Percentiles rank a stretch among this genome's conserved stretches.
Conservation (phyloP, 2,113 vertebrate genomes). For the Tenebrosternarchus preto region DNA sequence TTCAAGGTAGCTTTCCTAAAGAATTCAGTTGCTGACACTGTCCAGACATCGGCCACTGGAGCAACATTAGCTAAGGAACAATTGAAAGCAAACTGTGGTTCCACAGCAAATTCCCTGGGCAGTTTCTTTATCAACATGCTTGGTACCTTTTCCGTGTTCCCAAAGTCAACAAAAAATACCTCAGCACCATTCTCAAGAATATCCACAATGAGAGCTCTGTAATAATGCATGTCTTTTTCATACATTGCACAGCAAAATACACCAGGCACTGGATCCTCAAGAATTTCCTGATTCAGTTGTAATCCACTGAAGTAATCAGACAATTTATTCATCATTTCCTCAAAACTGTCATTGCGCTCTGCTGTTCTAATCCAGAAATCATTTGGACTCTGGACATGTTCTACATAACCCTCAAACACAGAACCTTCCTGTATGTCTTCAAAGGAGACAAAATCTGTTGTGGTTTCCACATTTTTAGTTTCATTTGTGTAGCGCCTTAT, state of each 20-base stretch:
- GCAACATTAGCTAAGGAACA: conserved; percentile 80
- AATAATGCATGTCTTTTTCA: conserved; percentile 80
- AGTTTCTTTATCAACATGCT: conserved; percentile 79
- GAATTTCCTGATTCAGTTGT: conserved; percentile 75
- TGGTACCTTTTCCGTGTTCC: conserved; percentile 84
- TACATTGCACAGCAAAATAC: conserved; percentile 85
- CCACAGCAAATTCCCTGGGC: conserved; percentile 73
- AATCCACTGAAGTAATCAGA: conserved; percentile 66
- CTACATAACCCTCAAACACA: conserved; percentile 76
- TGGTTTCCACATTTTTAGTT: conserved; percentile 26
- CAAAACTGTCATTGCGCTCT: conserved; percentile 77
- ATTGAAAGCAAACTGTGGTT: conserved; percentile 80
- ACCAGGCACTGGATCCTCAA: conserved; percentile 79
- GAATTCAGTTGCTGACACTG: conserved; percentile 68
- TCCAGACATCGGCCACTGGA: conserved; percentile 81
- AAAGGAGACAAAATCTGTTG: conserved; percentile 57
- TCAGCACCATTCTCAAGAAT: conserved; percentile 66
- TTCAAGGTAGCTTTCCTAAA: conserved; percentile 79
- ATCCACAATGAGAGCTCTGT: conserved; percentile 79
- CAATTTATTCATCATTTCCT: conserved; percentile 78
- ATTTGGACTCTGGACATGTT: conserved; percentile 79
- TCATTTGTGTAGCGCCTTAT: conserved; percentile 42
- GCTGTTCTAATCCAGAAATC: conserved; percentile 84
- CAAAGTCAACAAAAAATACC: conserved; percentile 89
- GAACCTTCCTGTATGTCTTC: conserved; percentile 70